Evolutionary conservation across 2,797 vertebrate genomes (phyloP).

Genomic region (Anguilla marmorata): DNA sequence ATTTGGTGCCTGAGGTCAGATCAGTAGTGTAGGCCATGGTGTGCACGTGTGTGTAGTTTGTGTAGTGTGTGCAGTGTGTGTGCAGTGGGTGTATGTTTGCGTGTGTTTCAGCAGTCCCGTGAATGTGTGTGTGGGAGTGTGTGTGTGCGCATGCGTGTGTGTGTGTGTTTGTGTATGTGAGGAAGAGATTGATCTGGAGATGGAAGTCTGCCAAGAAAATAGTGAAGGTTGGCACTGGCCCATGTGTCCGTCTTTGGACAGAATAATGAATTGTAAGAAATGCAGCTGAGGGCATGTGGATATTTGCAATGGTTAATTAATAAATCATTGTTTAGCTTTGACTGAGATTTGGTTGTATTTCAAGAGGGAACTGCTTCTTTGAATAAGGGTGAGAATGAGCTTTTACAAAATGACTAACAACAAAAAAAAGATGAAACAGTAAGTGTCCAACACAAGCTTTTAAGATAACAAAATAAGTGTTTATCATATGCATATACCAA

Average conservation of each 20-base stretch:
- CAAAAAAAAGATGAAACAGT: background rate
- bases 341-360: background rate
- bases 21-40: background rate
- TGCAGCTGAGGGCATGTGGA: background rate
- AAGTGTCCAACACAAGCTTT: background rate
- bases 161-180: background rate
- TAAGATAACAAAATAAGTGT: background rate
- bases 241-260: background rate
- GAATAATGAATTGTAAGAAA: background rate
- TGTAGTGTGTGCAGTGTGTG: background rate
- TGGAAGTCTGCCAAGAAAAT: background rate
- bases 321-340: background rate
- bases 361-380: background rate
- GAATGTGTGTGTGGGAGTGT: background rate
- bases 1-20: background rate
- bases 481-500: background rate
- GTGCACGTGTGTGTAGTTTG: background rate
- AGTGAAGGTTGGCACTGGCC: background rate
- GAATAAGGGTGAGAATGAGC: background rate
- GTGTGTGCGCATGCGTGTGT: background rate
- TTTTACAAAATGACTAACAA: background rate
- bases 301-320: background rate
- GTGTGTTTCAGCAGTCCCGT: no score
- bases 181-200: background rate
- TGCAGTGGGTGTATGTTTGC: no score